phyloP scores from a whole-genome alignment of 30 jellyfish, hydroid and myxozoan species.

The Hydra vulgaris region DNA sequence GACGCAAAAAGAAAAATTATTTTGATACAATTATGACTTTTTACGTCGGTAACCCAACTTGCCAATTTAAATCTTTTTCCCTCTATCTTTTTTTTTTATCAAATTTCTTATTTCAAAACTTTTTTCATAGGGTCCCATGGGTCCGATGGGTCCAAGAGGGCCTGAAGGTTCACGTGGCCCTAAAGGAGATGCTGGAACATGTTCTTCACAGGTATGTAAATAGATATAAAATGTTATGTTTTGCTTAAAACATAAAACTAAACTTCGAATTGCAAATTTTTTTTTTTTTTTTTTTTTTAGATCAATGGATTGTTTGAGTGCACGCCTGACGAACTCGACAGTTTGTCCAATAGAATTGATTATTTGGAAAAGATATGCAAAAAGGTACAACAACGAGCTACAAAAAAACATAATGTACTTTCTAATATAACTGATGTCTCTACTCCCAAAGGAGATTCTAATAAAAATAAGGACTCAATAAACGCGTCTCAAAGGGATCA shows the following conservation, averaged over 20 bases:
- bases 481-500: conserved; percentile 33
- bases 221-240: too few species aligned
- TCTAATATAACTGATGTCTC: conserved; percentile 4
- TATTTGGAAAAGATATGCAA: conserved; percentile 87
- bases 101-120: neutral
- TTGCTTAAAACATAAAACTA: too few species aligned
- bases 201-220: conserved; percentile 63
- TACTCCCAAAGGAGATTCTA: neutral
- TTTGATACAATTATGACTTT: too few species aligned
- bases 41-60: too few species aligned
- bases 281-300: conserved; percentile 1
- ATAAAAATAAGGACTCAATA: conserved; percentile 14
- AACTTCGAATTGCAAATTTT: neutral
- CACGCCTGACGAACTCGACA: conserved; percentile 83
- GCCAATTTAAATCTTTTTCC: too few species aligned
- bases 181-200: conserved; percentile 91
- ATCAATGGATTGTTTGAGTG: conserved; percentile 46
- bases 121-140: conserved; percentile 57
- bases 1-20: too few species aligned
- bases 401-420: conserved; percentile 17
- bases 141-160: conserved; percentile 85
- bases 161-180: conserved; percentile 65
- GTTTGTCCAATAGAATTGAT: conserved; percentile 71
- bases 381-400: conserved; percentile 54
- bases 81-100: neutral